Evolutionary conservation across 2,888 invertebrate species (phyloP).

Genomic region (Drepanosiphum platanoidis): DNA sequence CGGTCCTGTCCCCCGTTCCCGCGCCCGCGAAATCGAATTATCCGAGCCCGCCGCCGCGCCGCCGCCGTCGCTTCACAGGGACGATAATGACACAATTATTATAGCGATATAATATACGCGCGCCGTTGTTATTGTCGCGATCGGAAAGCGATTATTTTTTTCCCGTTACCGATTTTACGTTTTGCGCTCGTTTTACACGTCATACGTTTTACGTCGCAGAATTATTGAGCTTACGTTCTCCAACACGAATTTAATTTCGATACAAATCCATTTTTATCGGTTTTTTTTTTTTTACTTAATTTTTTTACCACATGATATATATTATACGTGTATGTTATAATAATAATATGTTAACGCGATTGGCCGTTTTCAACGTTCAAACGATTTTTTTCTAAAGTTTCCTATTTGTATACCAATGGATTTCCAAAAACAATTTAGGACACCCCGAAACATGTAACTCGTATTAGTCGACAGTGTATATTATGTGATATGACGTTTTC

Average conservation of each 20-base stretch:
- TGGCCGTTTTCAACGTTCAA: not conserved
- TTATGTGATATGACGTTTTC: not conserved
- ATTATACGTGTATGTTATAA: too few species aligned
- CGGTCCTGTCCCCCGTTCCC: not conserved
- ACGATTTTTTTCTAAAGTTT: not conserved
- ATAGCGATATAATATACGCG: too few species aligned
- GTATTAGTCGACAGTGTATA: not conserved
- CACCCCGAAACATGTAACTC: not conserved
- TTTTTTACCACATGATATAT: too few species aligned
- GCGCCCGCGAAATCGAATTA: not conserved
- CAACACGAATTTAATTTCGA: slow-evolving; percentile 47
- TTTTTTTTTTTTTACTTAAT: not conserved
- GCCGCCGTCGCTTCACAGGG: not conserved
- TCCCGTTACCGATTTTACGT: not conserved
- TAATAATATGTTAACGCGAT: not conserved
- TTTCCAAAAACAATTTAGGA: not conserved
- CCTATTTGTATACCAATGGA: not conserved
- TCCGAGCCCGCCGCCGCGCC: too few species aligned
- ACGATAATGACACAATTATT: too few species aligned
- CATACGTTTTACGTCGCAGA: slow-evolving; percentile 12
- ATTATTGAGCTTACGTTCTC: slow-evolving; percentile 31
- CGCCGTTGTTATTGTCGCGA: too few species aligned
- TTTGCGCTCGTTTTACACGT: not conserved
- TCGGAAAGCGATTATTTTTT: not conserved
- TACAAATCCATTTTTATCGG: not conserved